Base-by-base conservation (phyloP, 2,888 invertebrate species). In the Marasmarcha lunaedactyla region DNA sequence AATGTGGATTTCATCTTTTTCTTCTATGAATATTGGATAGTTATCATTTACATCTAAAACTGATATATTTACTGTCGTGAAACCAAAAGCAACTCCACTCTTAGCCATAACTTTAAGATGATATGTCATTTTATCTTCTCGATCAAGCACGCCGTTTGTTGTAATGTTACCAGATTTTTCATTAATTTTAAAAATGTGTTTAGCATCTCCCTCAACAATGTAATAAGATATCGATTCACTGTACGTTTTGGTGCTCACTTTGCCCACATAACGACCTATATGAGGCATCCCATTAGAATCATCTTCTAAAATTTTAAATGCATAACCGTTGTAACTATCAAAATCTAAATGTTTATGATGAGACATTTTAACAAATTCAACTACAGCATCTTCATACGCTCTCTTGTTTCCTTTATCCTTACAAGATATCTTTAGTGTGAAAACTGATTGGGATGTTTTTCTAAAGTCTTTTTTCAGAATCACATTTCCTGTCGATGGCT, bases 41-140 rank as follows among this genome's bases (percentile, higher is more conserved):
- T 97, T 96, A 69, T 98, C 97, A 71, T 98, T 98, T 2, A 94
- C 84, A 73, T 98, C 97, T 33, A 89, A 71, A 3, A 98, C 86
- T 1, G 89, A 89, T 48, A 98, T 88, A 58, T 92, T 92, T 0
- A 95, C 95, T 25, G 81, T 86, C 4, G 91, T 91, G 56, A 90
- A 88, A 3, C 92, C 94, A 64, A 90, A 93, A 1, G 90, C 87
- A 15, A 90, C 84, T 1, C 90, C 90, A 39, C 88, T 88, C 51
- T 90, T 88, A 0, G 95, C 97, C 42, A 92, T 87, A n/a, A 97
- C 85, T 51, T 87, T 89, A 20, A 98, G 79, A 46, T 87, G 89
- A 64, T 95, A 97, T 39, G 86, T 86, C 47, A 90, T 84, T 56
- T 87, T 87, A 51, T 88, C 85, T 78, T 98, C 97, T 39, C 97